These are phyloP conservation scores for Deroplatys truncata DNA, from an alignment of 2,888 invertebrate genomes.

Conservation along the genomic window DNA sequence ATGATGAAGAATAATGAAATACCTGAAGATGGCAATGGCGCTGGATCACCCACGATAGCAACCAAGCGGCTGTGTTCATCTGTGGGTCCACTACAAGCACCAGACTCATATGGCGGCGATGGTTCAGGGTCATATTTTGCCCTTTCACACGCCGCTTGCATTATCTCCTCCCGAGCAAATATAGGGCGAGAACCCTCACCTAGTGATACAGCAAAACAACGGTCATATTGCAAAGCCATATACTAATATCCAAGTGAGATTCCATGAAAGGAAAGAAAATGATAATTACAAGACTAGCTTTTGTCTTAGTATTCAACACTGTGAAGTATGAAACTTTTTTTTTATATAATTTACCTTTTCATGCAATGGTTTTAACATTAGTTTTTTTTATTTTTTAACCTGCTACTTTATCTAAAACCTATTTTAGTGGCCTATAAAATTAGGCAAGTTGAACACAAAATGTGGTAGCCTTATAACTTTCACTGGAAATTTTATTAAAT, in stretches of 20 bases:
- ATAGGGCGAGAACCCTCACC: conserved; percentile 32
- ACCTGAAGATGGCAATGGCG: background rate
- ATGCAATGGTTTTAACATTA: background rate
- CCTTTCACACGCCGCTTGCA: conserved; percentile 12
- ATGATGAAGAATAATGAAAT: background rate
- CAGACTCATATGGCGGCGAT: background rate
- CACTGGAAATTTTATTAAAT: background rate
- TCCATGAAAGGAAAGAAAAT: background rate
- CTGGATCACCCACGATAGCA: conserved; percentile 19
- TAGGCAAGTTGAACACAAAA: background rate
- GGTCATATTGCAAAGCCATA: background rate
- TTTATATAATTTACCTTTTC: background rate
- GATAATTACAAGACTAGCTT: background rate
- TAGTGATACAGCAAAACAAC: conserved; percentile 8
- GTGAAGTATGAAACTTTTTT: background rate
- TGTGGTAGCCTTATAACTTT: background rate
- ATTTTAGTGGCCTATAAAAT: background rate
- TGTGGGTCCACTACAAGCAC: background rate
- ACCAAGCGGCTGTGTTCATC: conserved; percentile 25
- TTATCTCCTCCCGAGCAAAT: conserved; percentile 33
- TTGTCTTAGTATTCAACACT: background rate
- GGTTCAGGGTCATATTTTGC: conserved; percentile 2
- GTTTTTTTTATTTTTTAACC: background rate
- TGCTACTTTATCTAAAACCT: background rate
- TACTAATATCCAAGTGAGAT: background rate